A percentile compares a stretch with the other conserved stretches of the same genome.
phyloP scores from a whole-genome alignment of 2,113 vertebrate species.

The Lycocorax pyrrhopterus region DNA sequence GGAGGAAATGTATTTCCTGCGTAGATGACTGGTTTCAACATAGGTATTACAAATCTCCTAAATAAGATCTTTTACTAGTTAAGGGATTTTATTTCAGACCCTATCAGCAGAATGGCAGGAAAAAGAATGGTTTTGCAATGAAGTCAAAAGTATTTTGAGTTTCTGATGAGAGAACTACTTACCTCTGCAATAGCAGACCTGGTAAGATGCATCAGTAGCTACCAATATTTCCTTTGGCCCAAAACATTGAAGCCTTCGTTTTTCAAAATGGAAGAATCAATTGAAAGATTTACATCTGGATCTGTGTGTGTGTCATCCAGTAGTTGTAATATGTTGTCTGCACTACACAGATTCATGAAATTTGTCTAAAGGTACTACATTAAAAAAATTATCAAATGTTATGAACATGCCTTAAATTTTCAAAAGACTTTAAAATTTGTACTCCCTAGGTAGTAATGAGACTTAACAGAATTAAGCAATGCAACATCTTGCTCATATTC shows the following conservation, averaged over 20 bases:
- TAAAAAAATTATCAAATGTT: neutral
- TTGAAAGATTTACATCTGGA: neutral
- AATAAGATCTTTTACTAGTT: neutral
- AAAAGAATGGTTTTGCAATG: neutral
- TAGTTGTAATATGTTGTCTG: neutral
- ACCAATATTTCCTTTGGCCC: neutral
- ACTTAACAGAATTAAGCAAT: neutral
- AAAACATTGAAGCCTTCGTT: neutral
- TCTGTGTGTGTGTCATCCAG: neutral
- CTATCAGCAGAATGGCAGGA: neutral
- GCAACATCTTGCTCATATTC: neutral
- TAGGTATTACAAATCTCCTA: neutral
- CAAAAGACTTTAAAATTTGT: neutral
- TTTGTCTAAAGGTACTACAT: neutral
- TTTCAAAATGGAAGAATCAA: neutral
- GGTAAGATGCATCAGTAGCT: neutral
- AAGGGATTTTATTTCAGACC: neutral
- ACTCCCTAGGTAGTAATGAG: neutral
- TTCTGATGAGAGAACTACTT: neutral
- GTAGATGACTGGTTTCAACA: neutral
- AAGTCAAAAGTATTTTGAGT: neutral
- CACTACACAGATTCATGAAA: neutral
- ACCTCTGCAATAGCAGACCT: neutral
- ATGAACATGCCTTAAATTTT: neutral
- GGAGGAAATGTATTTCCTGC: neutral